Evolutionary conservation across 2,113 vertebrate genomes (phyloP).

Genomic region (Serilophus lunatus): DNA sequence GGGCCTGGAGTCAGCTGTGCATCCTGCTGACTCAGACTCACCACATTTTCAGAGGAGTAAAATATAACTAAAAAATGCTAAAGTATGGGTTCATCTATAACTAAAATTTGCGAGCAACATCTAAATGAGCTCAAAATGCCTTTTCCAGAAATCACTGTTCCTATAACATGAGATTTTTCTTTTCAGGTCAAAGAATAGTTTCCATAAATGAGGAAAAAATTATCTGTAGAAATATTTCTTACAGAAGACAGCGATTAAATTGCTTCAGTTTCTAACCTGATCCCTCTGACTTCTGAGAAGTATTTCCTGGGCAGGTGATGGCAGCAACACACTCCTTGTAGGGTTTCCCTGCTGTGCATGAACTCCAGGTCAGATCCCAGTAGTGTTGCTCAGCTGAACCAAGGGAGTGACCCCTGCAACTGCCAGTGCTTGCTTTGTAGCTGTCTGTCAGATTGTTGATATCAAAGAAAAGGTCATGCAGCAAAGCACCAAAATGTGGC

Average conservation of each 20-base stretch:
- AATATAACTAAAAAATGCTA: slow-evolving; percentile 50
- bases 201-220: slow-evolving; percentile 12
- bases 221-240: slow-evolving; percentile 20
- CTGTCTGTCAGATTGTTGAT: neutral
- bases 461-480: neutral
- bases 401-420: neutral
- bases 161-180: slow-evolving; percentile 5
- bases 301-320: neutral
- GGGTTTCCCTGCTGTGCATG: neutral
- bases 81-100: slow-evolving; percentile 54
- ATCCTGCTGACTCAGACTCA: slow-evolving; percentile 33
- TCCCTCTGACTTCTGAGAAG: slow-evolving; percentile 12
- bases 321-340: rapidly evolving
- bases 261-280: neutral
- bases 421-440: neutral
- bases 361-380: too few species aligned
- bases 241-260: slow-evolving; percentile 27
- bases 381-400: neutral
- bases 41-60: slow-evolving; percentile 27
- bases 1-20: neutral
- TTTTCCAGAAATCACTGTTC: slow-evolving; percentile 14
- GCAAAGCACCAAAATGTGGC: neutral
- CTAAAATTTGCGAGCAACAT: slow-evolving; percentile 42
- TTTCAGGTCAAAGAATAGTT: slow-evolving; percentile 5
- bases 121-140: slow-evolving; percentile 59